Percentiles rank a stretch among this genome's conserved stretches.
These are phyloP conservation scores for Semibalanus balanoides DNA, from an alignment of 1,140 invertebrate genomes.

Conservation along the genomic window DNA sequence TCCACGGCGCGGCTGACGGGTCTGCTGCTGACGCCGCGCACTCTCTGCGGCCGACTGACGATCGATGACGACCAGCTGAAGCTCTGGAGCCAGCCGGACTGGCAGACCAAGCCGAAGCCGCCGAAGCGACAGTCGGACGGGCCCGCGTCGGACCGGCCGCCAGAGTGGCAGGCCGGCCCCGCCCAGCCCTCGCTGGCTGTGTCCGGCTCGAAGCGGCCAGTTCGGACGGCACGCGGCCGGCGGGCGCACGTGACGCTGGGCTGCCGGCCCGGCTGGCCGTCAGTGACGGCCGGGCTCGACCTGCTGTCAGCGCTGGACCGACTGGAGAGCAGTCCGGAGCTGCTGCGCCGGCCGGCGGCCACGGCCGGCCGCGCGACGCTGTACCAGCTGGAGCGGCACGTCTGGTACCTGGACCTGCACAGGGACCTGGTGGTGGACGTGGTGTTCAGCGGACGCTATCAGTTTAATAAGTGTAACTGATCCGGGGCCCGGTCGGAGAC, in stretches of 20 bases:
- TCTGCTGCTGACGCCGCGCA: conserved; percentile 21
- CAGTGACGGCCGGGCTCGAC: conserved; percentile 22
- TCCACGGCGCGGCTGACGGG: conserved; percentile 19
- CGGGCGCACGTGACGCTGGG: conserved; percentile 23
- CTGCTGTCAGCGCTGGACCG: conserved; percentile 15
- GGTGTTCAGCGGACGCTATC: conserved; percentile 21
- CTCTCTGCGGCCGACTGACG: conserved; percentile 21
- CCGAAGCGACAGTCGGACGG: conserved; percentile 14
- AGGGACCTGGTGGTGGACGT: conserved; percentile 21
- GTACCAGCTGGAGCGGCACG: conserved; percentile 19
- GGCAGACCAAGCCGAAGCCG: conserved; percentile 12
- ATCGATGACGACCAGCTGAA: conserved; percentile 16
- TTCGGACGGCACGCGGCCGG: conserved; percentile 15
- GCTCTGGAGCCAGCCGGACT: conserved; percentile 20
- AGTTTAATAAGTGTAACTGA: too few species aligned
- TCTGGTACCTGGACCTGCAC: conserved; percentile 25
- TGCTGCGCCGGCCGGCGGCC: conserved; percentile 11
- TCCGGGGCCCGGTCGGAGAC: conserved; percentile 22
- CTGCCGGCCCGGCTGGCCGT: conserved; percentile 16
- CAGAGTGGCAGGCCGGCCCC: conserved; percentile 16
- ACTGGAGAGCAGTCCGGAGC: conserved; percentile 19
- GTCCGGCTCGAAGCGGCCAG: background rate
- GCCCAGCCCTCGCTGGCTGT: background rate
- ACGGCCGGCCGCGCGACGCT: background rate
- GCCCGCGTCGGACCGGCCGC: conserved; percentile 18